Evolutionary conservation across 2,888 invertebrate species (phyloP), one percentile per base, ranked within the genome.

Genomic region (Mythimna lalbum): DNA sequence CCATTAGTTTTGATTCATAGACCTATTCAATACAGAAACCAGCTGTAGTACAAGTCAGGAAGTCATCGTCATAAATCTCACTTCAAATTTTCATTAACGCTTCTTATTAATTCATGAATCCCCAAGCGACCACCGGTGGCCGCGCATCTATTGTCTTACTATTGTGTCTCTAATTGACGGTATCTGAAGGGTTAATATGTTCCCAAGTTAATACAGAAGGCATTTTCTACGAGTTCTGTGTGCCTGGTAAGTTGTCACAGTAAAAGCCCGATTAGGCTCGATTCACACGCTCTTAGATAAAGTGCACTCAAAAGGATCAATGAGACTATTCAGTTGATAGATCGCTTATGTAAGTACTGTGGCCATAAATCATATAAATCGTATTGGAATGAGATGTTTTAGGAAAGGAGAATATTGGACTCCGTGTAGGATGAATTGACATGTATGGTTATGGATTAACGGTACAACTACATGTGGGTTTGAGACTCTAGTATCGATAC

Each of bases 281-380:
- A 56, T 78, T 81, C 64, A 72, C 77, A 78, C 69, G 57, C 75
- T 72, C 27, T 39, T 21, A 76, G 50, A 80, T 69, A 33, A 80
- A 76, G 70, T 65, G 69, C 70, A 76, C 76, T 78, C 62, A 63
- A 55, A 76, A 56, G 57, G 49, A 76, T 62, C 64, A 78, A 69
- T 63, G 62, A 17, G 23, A 55, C 31, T 47, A 57, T 80, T 77
- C 56, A 75, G 10, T 50, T 61, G 53, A 69, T 31, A 67, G 64
- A 72, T 67, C 33, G 47, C 53, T 49, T n/a, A 31, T 60, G 27
- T 50, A 60, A 63, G 55, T 66, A 55, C 33, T 36, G 23, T 27
- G 31, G 27, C 23, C 7, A 69, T 80, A 60, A 50, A 63, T 79
- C 64, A 43, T 49, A 53, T 56, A 56, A 64, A 59, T 43, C 21